Base-by-base conservation (phyloP, 2,113 vertebrate genomes). In the Coptodon bakossiorum region DNA sequence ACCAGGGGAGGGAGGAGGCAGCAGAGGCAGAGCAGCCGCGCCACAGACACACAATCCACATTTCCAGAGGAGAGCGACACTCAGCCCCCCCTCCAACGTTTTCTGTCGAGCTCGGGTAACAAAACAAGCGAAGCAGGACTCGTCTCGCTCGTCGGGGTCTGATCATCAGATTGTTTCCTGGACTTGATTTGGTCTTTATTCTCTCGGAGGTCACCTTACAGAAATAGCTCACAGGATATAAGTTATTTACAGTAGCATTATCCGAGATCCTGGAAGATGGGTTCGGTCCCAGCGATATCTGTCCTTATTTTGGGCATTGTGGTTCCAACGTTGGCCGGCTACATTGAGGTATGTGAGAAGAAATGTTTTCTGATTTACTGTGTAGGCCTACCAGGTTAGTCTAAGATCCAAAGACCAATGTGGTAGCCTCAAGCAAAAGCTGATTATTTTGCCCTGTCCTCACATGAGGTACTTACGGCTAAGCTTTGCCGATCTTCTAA, bases 301-400 rank as follows among this genome's bases (percentile, higher is more conserved):
- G 87, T 96, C 82, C 89, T 97, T 1, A 73, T 97, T 50, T 43
- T 97, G 92, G 96, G 89, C 84, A 90, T 97, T 4, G 92, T 96
- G 40, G 96, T 96, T 54, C 97, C 97, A 13, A 90, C 92, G 11
- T 86, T 97, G 85, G 96, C 97, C 50, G 97, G 97, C 2, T 98
- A 98, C 34, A 97, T 98, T 50, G 98, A 98, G 97, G 98, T 98
- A 93, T 11, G 95, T 89, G 56, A 61, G 14, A 34, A 38, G 81
- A 83, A n/a, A 31, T 48, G 17, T 63, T 57, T 57, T 11, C 19
- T 8, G 59, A 29, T 83, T 79, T n/a, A 43, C 63, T 79, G 29
- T 12, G 59, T 6, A 29, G 68, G 68, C 68, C 40, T 48, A 13
- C 14, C n/a, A 22, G 6, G 22, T 61, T 50, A 1, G 19, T 19